Base-by-base conservation (phyloP, 1,140 invertebrate genomes). In the Orchesella cincta region DNA sequence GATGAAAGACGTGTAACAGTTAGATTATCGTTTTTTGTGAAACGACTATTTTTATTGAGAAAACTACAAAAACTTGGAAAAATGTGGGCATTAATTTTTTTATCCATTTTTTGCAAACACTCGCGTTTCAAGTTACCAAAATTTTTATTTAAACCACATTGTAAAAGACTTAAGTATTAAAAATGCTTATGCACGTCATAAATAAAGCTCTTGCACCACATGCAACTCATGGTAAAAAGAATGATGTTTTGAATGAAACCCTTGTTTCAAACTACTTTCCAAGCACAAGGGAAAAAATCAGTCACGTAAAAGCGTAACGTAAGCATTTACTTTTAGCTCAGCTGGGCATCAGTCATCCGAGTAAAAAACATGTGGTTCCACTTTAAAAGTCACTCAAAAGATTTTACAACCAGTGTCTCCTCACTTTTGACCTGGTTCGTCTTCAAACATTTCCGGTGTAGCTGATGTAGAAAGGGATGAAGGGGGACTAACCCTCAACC, bases 321-420 rank as follows among this genome's bases (percentile, higher is more conserved):
- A 31, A 67, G 31, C 31, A 67, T 67, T 67, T 67, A 23, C 31
- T 67, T 67, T 67, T 67, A 31, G 62, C 28, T 67, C 33, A 18
- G 62, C 26, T 67, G 29, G n/a, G 62, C 62, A 67, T 67, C 62
- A 67, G 62, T 67, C 62, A 67, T 29, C 62, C 62, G 62, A 67
- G 62, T 67, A 2, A 31, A n/a, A 67, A 29, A 67, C 62, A 67
- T 67, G 62, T 67, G 62, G 62, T 31, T 67, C 62, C 26, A 67
- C 62, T 67, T 67, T 67, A 67, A 67, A 67, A 67, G 62, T 67
- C 62, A 67, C 62, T 67, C 62, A 33, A 12, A 26, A 67, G 26
- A 67, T 67, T 67, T 67, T 67, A 67, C 62, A 12, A 33, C 26
- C 12, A 67, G 29, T 67, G 62, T 67, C 29, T 67, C 62, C 8